A percentile compares a stretch with the other conserved stretches of the same genome.
Conservation (phyloP, 2,113 vertebrate genomes). For the Piaya cayana region DNA sequence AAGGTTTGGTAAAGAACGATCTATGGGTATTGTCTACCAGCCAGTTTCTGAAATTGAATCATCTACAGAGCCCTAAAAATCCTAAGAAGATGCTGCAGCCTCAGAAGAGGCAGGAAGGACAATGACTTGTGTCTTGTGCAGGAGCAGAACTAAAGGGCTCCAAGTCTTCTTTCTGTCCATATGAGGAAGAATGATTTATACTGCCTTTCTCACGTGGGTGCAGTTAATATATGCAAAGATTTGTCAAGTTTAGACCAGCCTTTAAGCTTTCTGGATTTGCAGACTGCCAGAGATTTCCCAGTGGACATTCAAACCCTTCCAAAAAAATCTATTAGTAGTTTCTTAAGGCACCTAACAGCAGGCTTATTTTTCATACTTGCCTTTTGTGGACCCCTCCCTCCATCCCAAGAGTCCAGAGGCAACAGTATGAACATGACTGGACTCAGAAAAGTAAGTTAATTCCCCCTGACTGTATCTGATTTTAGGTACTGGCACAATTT, state of each 20-base stretch:
- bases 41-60: not conserved
- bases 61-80: not conserved
- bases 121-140: not conserved
- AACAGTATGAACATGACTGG: not conserved
- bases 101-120: not conserved
- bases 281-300: not conserved
- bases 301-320: not conserved
- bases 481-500: not conserved
- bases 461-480: not conserved
- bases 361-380: not conserved
- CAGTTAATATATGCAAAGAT: not conserved
- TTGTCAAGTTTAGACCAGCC: not conserved
- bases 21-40: not conserved
- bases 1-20: not conserved
- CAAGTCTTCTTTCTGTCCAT: not conserved
- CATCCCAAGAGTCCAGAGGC: not conserved
- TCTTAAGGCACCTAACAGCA: not conserved
- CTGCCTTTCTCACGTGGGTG: not conserved
- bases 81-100: not conserved
- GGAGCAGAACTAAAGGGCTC: not conserved
- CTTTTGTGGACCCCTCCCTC: not conserved
- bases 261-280: not conserved
- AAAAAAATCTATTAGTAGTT: not conserved
- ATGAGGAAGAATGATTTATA: not conserved
- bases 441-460: not conserved